Percentiles rank a stretch among this genome's conserved stretches.
Evolutionary conservation across 1,140 invertebrate genomes (phyloP).

Genomic region (Pseudomyrmex pallidus): DNA sequence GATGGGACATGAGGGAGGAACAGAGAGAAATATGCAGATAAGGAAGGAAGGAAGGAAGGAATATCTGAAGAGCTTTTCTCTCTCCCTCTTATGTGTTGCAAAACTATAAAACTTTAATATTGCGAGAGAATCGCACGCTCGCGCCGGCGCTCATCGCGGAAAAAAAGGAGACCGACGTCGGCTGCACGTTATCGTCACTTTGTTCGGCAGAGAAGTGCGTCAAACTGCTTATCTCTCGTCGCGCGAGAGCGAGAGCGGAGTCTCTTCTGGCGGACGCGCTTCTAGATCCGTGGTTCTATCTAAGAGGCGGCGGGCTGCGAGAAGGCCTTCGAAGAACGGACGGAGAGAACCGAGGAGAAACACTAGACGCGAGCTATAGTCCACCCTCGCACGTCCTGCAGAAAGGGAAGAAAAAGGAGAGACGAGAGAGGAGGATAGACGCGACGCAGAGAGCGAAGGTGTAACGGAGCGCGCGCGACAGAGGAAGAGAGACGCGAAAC

Average conservation of each 20-base stretch:
- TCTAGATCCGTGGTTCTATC: slow-evolving; percentile 44
- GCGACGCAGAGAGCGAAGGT: not conserved
- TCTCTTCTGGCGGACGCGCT: slow-evolving; percentile 8
- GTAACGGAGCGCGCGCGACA: not conserved
- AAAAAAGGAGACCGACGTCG: slow-evolving; percentile 13
- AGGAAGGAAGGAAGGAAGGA: slow-evolving; percentile 1
- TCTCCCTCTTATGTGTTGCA: slow-evolving; percentile 47
- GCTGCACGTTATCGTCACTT: slow-evolving; percentile 56
- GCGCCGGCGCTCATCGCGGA: slow-evolving; percentile 3
- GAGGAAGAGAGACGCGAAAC: not conserved
- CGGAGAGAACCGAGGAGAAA: slow-evolving; percentile 42
- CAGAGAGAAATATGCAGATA: slow-evolving; percentile 50
- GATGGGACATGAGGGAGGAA: slow-evolving; percentile 1
- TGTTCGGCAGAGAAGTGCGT: slow-evolving; percentile 50
- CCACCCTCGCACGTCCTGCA: slow-evolving; percentile 38
- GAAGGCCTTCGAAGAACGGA: slow-evolving; percentile 10
- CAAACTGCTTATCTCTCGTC: slow-evolving; percentile 62
- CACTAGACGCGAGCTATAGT: slow-evolving; percentile 40
- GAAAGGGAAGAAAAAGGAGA: not conserved
- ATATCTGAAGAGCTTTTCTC: too few species aligned
- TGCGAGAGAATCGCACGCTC: not conserved
- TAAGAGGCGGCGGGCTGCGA: slow-evolving; percentile 6
- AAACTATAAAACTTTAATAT: slow-evolving; percentile 64
- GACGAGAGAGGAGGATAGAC: slow-evolving; percentile 12
- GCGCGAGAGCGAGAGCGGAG: slow-evolving; percentile 5